Evolutionary conservation across 2,113 vertebrate species (phyloP).

Genomic region (Potamarius usumacintae): DNA sequence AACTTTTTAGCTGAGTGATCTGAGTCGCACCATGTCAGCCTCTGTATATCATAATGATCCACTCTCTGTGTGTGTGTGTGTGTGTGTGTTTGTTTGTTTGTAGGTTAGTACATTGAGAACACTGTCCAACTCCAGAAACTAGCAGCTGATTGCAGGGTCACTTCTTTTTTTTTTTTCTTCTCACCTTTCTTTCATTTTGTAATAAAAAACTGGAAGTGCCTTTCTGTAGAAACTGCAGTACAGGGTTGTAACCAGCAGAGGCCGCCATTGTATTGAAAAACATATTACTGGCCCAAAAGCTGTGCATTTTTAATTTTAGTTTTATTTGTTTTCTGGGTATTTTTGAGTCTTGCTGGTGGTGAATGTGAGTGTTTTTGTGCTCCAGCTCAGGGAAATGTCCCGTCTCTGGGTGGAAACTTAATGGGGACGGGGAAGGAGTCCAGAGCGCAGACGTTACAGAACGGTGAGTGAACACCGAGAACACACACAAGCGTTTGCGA

Average conservation of each 20-base stretch:
- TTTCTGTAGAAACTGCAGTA: neutral
- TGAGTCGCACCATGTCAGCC: too few relatives aligned
- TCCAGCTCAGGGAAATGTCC: slow-evolving; percentile 78
- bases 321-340: neutral
- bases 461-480: slow-evolving; percentile 72
- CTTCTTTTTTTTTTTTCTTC: neutral
- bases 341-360: neutral
- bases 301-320: neutral
- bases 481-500: neutral
- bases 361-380: neutral
- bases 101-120: too few relatives aligned
- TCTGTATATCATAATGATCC: too few relatives aligned
- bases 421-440: slow-evolving; percentile 86
- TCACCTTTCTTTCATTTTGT: neutral
- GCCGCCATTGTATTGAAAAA: neutral
- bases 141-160: neutral
- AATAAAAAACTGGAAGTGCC: neutral
- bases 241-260: neutral
- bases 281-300: too few relatives aligned
- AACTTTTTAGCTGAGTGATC: too few relatives aligned
- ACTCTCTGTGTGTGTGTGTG: too few relatives aligned
- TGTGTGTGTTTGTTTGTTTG: too few relatives aligned
- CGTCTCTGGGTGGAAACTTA: slow-evolving; percentile 80
- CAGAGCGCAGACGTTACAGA: slow-evolving; percentile 88
- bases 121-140: neutral